These are phyloP conservation scores for Ricordea florida DNA, from an alignment of 92 coral and sea anemone species.

Conservation along the genomic window DNA sequence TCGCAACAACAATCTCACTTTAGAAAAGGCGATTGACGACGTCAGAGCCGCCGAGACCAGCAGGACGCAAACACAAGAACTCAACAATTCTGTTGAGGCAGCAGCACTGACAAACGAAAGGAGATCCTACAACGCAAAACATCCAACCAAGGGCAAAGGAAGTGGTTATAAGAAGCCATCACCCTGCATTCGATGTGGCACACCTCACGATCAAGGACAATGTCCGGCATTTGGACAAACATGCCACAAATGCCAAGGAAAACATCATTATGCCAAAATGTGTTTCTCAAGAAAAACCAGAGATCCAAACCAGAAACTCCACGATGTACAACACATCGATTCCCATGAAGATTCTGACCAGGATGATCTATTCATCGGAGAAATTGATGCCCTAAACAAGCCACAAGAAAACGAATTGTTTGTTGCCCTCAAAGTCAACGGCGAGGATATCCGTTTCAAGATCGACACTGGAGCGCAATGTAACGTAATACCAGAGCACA, in stretches of 20 bases:
- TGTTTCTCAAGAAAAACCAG: neutral
- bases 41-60: too few species aligned
- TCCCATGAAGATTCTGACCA: neutral
- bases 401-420: neutral
- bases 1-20: too few species aligned
- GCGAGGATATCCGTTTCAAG: constrained; percentile 15
- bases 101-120: constrained; percentile 15
- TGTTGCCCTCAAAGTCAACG: constrained; percentile 9
- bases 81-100: constrained; percentile 22
- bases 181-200: constrained; percentile 10
- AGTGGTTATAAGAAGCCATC: too few species aligned
- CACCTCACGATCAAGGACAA: constrained; percentile 17
- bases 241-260: too few species aligned
- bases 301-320: neutral
- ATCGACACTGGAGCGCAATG: constrained; percentile 57
- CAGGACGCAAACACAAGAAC: constrained; percentile 6
- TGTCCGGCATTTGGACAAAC: neutral
- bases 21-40: too few species aligned
- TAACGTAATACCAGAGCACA: constrained; percentile 29
- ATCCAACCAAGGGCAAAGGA: too few species aligned
- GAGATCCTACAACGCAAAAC: constrained; percentile 16
- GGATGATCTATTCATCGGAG: neutral
- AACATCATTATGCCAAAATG: neutral
- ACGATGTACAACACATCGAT: neutral
- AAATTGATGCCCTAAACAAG: neutral